These are phyloP conservation scores for Cryptoblepharus egeriae DNA, from an alignment of 2,797 vertebrate species.

Conservation along the genomic window DNA sequence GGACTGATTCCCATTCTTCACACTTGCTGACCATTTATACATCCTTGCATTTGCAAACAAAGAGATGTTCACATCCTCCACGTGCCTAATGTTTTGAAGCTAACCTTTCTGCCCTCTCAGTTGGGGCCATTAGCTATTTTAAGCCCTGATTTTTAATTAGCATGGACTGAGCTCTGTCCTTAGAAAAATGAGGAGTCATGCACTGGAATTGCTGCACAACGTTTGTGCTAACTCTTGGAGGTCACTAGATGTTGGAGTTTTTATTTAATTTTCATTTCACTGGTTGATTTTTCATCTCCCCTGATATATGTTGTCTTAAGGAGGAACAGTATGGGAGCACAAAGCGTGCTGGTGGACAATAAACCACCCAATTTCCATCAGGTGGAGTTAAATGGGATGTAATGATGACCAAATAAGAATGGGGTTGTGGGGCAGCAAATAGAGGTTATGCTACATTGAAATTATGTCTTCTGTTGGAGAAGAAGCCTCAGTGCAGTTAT, in stretches of 20 bases:
- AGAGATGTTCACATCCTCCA: not conserved
- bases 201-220: rapidly evolving
- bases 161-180: not conserved
- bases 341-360: too few species aligned
- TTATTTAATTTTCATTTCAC: not conserved
- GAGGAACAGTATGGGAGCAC: too few species aligned
- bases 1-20: not conserved
- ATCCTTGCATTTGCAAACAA: not conserved
- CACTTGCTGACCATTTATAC: not conserved
- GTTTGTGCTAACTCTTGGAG: not conserved
- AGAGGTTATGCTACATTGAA: too few species aligned
- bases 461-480: too few species aligned
- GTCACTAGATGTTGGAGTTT: rapidly evolving
- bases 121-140: not conserved
- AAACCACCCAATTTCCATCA: too few species aligned
- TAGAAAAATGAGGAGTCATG: not conserved
- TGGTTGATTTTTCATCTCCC: not conserved
- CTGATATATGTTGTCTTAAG: not conserved
- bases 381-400: too few species aligned
- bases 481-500: too few species aligned
- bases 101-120: not conserved
- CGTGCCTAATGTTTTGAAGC: not conserved
- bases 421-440: too few species aligned
- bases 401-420: too few species aligned
- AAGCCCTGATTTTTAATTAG: constrained; percentile 3